Evolutionary conservation across 2,888 invertebrate genomes (phyloP).

Genomic region (Spilarctia lutea): DNA sequence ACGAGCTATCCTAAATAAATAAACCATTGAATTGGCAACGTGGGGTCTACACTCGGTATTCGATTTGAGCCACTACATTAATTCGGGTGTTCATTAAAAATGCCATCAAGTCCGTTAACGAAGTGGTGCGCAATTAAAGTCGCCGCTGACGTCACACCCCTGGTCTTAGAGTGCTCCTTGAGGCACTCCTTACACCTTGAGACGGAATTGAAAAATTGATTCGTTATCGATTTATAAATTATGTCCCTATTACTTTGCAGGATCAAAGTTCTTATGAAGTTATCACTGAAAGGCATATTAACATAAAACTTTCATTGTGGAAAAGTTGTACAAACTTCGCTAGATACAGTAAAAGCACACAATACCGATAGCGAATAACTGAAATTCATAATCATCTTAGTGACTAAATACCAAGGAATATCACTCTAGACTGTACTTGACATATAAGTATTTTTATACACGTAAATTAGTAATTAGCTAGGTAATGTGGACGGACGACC

Average conservation of each 20-base stretch:
- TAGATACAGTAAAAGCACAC: background rate
- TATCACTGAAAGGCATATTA: background rate
- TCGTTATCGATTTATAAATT: constrained; percentile 64
- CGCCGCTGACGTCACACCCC: constrained; percentile 84
- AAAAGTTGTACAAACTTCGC: background rate
- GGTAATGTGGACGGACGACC: too few species aligned
- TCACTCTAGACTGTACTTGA: background rate
- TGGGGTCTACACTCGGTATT: constrained; percentile 79
- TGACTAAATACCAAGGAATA: background rate
- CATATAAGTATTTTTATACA: too few species aligned
- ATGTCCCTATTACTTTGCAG: background rate
- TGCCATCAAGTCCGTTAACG: constrained; percentile 86
- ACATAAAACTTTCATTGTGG: background rate
- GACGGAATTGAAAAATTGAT: constrained; percentile 80
- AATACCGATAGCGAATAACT: background rate
- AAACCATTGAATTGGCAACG: constrained; percentile 66
- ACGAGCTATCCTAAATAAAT: constrained; percentile 82
- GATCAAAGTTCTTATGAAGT: background rate
- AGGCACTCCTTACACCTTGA: constrained; percentile 75
- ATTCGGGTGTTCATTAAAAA: constrained; percentile 86
- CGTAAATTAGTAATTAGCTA: too few species aligned
- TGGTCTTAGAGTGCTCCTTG: constrained; percentile 63
- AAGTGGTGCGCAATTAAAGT: constrained; percentile 86
- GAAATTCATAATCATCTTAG: background rate
- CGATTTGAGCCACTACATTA: constrained; percentile 86